A percentile compares a stretch with the other conserved stretches of the same genome.
Conservation (phyloP, 2,113 vertebrate species). For the Ia io region DNA sequence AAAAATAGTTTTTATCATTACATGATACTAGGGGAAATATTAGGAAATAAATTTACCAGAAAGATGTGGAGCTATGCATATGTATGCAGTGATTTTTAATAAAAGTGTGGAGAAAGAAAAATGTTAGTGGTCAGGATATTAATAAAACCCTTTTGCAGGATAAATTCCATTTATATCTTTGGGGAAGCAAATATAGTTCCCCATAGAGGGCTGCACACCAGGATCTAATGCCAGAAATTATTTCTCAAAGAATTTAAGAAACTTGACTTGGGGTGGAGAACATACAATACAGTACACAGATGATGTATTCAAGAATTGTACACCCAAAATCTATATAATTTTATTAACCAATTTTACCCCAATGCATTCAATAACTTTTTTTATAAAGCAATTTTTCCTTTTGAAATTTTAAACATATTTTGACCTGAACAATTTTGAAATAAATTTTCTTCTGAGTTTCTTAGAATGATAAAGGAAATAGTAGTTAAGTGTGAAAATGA, state of each 20-base stretch:
- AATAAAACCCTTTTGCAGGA: background rate
- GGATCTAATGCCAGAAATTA: background rate
- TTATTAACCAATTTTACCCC: background rate
- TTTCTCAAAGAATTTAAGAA: background rate
- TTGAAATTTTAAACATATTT: background rate
- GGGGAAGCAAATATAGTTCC: background rate
- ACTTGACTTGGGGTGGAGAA: background rate
- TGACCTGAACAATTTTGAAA: constrained; percentile 3
- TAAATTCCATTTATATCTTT: background rate
- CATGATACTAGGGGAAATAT: background rate
- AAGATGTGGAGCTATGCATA: background rate
- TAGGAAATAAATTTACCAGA: constrained; percentile 13
- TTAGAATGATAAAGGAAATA: background rate
- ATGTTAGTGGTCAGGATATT: constrained; percentile 3
- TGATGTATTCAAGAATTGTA: background rate
- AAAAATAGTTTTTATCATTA: background rate
- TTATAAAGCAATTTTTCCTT: background rate
- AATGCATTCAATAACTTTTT: background rate
- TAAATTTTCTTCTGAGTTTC: background rate
- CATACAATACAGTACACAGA: background rate
- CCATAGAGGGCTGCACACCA: background rate
- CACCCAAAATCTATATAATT: background rate
- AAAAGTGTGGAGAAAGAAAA: constrained; percentile 19
- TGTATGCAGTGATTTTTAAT: constrained; percentile 13
- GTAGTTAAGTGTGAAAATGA: background rate